Base-by-base conservation (phyloP, 2,113 vertebrate genomes). In the Periophthalmus modestus region DNA sequence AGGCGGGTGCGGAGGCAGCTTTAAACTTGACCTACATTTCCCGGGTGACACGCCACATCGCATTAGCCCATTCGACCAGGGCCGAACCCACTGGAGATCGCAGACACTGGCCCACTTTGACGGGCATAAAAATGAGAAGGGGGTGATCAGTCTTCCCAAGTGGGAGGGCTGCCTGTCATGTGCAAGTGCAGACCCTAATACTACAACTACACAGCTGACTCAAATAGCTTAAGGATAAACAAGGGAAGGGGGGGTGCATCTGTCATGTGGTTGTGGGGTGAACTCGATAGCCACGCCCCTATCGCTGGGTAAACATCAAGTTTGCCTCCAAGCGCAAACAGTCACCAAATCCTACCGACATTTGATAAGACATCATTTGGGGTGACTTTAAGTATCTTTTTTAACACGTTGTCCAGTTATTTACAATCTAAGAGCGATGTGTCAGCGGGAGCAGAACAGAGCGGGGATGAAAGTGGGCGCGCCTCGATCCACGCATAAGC, bases 21-120 rank as follows among this genome's bases (percentile, higher is more conserved):
- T 89, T 93, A 91, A 95, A 95, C 93, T 92, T 96, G 95, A 96
- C 95, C 95, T 95, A 96, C 89, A 95, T 96, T 94, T 85, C 68
- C 67, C 79, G 86, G 87, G 86, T 90, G 95, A 93, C 92, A 93
- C 71, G 95, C 92, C 95, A 95, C 93, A 92, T 91, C 82, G 87
- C 79, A 95, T 96, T 96, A 96, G 90, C 80, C 91, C 91, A 93
- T 79, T 78, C 57, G 82, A 88, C 84, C 92, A 85, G 85, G 89
- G 85, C 79, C 70, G 88, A 91, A 93, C 92, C 93, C 92, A 84
- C 92, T 88, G 89, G 93, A 92, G 90, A 85, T 78, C 68, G 68
- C 74, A 93, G 95, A 95, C 90, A 89, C 73, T 91, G 88, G 73
- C 85, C 80, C 73, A 88, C 93, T 86, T 91, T 85, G 93, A 95